Evolutionary conservation across 2,797 vertebrate genomes (phyloP), one percentile per base, ranked within the genome.

Genomic region (Tapera naevia): DNA sequence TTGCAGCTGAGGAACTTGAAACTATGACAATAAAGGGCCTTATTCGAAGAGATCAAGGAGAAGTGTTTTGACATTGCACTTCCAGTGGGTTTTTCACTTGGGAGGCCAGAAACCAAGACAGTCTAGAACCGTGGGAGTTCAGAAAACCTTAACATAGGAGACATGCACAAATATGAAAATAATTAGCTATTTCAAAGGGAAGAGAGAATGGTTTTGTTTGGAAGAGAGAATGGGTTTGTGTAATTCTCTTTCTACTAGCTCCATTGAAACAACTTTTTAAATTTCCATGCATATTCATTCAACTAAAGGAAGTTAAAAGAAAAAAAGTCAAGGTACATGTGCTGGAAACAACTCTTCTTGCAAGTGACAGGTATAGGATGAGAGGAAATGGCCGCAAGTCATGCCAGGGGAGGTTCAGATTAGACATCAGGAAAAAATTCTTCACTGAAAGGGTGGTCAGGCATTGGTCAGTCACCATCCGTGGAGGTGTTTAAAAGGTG

Each of bases 81-180:
- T 89, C 64, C 83, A 95, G 67, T 80, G 53, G 32, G 75, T 37
- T 60, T 51, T 92, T 76, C 28, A 80, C 74, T 78, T 92, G 81
- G 92, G 81, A 93, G 74, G 90, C 80, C 94, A 90, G 80, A 95
- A 95, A 92, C 64, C 45, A 84, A 83, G 69, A 78, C 35, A 53
- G 57, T 65, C 74, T 92, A 84, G 53, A 89, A 87, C 28, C 0
- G 8, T 80, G 75, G 79, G 95, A 83, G n/a, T 74, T 94, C 35
- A 80, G 71, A 74, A 51, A 43, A 74, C 15, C 24, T 78, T 91
- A 33, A n/a, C 23, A 28, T 30, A 67, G 25, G 32, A 17, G 62
- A 91, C 21, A 13, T 13, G 79, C 70, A 81, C 89, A 95, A 93
- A 88, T 33, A 84, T 74, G 39, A 70, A 88, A 92, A 88, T 72